A percentile compares a stretch with the other conserved stretches of the same genome.
These are phyloP conservation scores for Campoplex nolae DNA, from an alignment of 2,888 invertebrate genomes.

Conservation along the genomic window DNA sequence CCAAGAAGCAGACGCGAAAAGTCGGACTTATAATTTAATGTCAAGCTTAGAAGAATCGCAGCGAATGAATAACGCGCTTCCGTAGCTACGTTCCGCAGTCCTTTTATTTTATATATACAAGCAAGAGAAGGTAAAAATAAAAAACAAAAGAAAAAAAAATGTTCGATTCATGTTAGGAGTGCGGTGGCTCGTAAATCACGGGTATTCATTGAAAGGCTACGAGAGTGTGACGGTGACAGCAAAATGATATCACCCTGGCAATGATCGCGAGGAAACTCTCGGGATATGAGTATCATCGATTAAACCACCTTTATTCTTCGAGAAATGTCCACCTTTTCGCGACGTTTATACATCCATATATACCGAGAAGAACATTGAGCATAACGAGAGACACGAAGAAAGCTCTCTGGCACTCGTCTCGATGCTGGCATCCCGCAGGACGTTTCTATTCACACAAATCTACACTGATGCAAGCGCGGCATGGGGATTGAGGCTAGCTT, in stretches of 20 bases:
- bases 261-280: conserved; percentile 79
- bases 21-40: conserved; percentile 19
- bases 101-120: conserved; percentile 18
- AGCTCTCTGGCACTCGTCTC: conserved; percentile 70
- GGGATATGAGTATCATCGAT: conserved; percentile 33
- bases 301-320: conserved; percentile 33
- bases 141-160: conserved; percentile 21
- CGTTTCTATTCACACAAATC: conserved; percentile 75
- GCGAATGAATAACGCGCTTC: conserved; percentile 51
- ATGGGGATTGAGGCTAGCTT: not conserved
- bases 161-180: conserved; percentile 48
- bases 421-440: conserved; percentile 72
- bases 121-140: not conserved
- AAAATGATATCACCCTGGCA: conserved; percentile 81
- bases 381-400: conserved; percentile 64
- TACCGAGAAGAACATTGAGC: conserved; percentile 3
- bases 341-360: not conserved
- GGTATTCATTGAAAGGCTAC: conserved; percentile 63
- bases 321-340: conserved; percentile 36
- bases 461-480: not conserved
- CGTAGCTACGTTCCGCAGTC: not conserved
- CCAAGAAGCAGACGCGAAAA: not conserved
- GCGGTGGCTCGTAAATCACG: conserved; percentile 65
- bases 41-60: conserved; percentile 16
- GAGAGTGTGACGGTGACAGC: conserved; percentile 72